These are phyloP conservation scores for Paramacrobiotus metropolitanus DNA, from an alignment of 1,140 invertebrate species.

Conservation along the genomic window DNA sequence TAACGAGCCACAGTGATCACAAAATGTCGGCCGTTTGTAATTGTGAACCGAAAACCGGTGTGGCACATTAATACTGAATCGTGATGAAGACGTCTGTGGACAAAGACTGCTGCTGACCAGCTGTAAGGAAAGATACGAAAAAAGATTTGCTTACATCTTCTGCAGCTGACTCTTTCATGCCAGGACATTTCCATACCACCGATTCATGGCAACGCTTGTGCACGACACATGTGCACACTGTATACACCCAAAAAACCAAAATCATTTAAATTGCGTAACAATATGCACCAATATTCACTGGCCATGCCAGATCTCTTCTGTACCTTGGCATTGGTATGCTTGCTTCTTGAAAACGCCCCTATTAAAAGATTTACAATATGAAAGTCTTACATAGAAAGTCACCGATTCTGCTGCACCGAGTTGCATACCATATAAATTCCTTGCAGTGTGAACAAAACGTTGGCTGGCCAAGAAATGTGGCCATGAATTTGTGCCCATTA, in stretches of 20 bases:
- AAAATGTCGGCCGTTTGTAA: conserved; percentile 93
- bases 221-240: conserved; percentile 85
- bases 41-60: conserved; percentile 65
- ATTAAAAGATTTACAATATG: conserved; percentile 30
- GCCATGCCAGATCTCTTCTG: too few species aligned
- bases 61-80: conserved; percentile 94
- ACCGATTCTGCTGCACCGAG: background rate
- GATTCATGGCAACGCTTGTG: conserved; percentile 86
- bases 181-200: conserved; percentile 81
- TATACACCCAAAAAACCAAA: conserved; percentile 25
- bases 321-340: conserved; percentile 99
- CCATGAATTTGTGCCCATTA: conserved; percentile 99
- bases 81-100: conserved; percentile 33
- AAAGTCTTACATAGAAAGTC: too few species aligned
- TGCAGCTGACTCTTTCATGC: conserved; percentile 45
- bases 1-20: conserved; percentile 91
- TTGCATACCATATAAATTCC: conserved; percentile 77
- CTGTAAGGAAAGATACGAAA: too few species aligned
- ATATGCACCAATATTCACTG: too few species aligned
- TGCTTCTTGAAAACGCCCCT: conserved; percentile 85
- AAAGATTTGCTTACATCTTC: too few species aligned
- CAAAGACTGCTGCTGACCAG: too few species aligned
- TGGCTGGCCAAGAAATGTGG: conserved; percentile 88
- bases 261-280: too few species aligned
- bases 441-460: conserved; percentile 59